Evolutionary conservation across 1,140 invertebrate species (phyloP), one percentile per base, ranked within the genome.

Genomic region (Macrocentrus cingulum): DNA sequence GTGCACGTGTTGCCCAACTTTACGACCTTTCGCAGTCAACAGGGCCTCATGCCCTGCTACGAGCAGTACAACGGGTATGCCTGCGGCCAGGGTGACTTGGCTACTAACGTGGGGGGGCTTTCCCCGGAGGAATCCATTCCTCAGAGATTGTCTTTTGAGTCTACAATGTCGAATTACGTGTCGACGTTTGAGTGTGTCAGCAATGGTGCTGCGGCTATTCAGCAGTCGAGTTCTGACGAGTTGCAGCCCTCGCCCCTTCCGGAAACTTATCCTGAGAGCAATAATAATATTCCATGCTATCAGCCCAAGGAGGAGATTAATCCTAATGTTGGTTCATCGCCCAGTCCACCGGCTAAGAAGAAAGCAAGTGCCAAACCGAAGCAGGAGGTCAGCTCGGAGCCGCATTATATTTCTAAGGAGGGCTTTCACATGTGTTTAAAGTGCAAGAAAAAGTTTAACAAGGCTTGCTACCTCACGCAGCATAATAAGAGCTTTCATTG

Each of bases 401-500:
- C 74, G 45, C 58, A 80, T 60, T 59, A 71, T 54, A 65, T 68
- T 59, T 77, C 77, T 36, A 60, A 74, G 15, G 76, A 76, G n/a
- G 80, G 80, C 2, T 67, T 83, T 15, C 84, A 89, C 70, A 89
- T 88, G 74, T 95, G 91, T 74, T 83, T 87, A 61, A 87, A 91
- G 65, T 94, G 92, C 76, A 85, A 90, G 67, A 94, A 94, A 72
- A 74, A 87, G 2, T 95, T 94, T 79, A 91, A 90, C 71, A 91
- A 91, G 66, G 85, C 88, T 16, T 94, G 91, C 70, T 94, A 94
- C 69, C 77, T 94, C 15, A 94, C 91, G 25, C 92, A 94, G 72
- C 92, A 94, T 79, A 91, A 91, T 74, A 93, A 92, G 73, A 91
- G 89, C 59, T 92, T 92, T 75, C 92, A 95, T 71, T 85, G 85